A percentile compares a stretch with the other conserved stretches of the same genome.
These are phyloP conservation scores for Sericinus montela DNA, from an alignment of 2,888 invertebrate genomes.

Conservation along the genomic window DNA sequence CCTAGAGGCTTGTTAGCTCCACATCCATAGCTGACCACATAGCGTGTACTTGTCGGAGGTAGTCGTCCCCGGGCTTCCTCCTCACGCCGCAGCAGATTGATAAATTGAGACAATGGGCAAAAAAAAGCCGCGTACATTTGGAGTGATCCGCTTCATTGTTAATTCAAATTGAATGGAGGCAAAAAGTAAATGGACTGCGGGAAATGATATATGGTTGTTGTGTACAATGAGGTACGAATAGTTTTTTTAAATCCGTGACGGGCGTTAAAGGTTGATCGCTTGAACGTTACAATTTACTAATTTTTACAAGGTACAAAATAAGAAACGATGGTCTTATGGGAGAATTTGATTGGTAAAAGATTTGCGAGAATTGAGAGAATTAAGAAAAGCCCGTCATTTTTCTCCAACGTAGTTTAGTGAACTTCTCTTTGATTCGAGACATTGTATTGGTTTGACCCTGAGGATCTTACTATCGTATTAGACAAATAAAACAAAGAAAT, in stretches of 20 bases:
- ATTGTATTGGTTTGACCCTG: too few species aligned
- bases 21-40: not conserved
- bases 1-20: not conserved
- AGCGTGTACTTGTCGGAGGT: not conserved
- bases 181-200: constrained; percentile 2
- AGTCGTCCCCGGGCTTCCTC: not conserved
- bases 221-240: not conserved
- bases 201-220: constrained; percentile 1
- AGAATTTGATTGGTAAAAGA: too few species aligned
- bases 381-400: too few species aligned
- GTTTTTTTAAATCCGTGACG: not conserved
- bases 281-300: too few species aligned
- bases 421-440: too few species aligned
- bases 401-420: too few species aligned
- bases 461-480: too few species aligned
- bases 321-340: too few species aligned
- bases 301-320: too few species aligned
- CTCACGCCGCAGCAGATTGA: not conserved
- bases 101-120: constrained; percentile 2
- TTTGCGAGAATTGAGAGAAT: too few species aligned
- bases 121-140: not conserved
- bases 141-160: not conserved
- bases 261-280: too few species aligned
- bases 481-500: too few species aligned
- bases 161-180: not conserved